A percentile compares a stretch with the other conserved stretches of the same genome.
These are phyloP conservation scores for Platysternon megacephalum DNA, from an alignment of 2,113 vertebrate genomes.

Conservation along the genomic window DNA sequence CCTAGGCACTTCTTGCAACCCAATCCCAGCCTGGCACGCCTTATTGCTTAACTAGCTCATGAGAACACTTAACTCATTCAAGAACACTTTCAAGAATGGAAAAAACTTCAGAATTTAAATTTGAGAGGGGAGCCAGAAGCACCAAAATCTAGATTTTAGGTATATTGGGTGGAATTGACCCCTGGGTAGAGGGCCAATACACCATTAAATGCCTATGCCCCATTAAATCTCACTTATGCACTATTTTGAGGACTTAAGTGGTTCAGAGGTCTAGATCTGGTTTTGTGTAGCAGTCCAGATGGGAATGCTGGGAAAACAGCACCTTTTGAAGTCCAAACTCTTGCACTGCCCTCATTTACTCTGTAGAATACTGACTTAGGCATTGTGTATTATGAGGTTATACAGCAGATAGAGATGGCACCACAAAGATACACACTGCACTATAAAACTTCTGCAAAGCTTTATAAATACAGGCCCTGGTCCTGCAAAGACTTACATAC, in stretches of 20 bases:
- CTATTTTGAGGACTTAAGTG: not conserved
- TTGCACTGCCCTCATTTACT: not conserved
- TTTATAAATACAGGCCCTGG: not conserved
- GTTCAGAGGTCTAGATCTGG: not conserved
- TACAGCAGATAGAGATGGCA: not conserved
- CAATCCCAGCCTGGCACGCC: not conserved
- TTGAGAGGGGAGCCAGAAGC: not conserved
- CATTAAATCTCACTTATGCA: not conserved
- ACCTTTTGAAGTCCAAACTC: not conserved
- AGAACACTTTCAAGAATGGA: not conserved
- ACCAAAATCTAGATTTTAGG: accelerated
- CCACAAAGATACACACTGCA: not conserved
- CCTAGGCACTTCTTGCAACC: not conserved
- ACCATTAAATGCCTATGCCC: not conserved
- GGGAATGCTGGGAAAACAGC: not conserved
- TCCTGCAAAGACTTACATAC: not conserved
- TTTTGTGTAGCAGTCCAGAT: not conserved
- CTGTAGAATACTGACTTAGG: not conserved
- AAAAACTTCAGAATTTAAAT: not conserved
- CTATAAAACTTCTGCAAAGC: not conserved
- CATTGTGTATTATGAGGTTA: not conserved
- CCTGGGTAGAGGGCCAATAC: not conserved
- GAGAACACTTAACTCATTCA: not conserved
- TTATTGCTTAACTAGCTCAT: not conserved
- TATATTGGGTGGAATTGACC: not conserved